Conservation (phyloP, 2,797 vertebrate genomes). For the Thunnus albacares region DNA sequence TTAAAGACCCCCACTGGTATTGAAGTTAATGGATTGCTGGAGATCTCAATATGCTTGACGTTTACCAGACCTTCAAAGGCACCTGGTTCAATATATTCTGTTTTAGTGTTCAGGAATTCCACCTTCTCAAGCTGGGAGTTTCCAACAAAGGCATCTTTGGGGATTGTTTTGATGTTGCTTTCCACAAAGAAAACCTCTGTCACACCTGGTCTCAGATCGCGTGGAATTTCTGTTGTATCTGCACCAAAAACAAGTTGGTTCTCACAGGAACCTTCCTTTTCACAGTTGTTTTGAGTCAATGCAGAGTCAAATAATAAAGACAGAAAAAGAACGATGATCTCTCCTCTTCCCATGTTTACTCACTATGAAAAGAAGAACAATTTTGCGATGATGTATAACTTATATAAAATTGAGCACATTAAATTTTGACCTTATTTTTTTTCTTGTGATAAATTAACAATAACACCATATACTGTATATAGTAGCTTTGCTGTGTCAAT, state of each 20-base stretch:
- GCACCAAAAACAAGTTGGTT: conserved; percentile 72
- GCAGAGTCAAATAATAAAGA: conserved; percentile 58
- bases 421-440: background rate
- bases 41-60: conserved; percentile 81
- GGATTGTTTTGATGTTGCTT: conserved; percentile 80
- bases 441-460: background rate
- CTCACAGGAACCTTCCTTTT: background rate
- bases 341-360: conserved; percentile 57
- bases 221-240: conserved; percentile 76
- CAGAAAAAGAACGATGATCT: conserved; percentile 61
- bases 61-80: conserved; percentile 86
- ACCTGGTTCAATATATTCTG: conserved; percentile 79
- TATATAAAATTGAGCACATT: background rate
- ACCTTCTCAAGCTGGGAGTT: conserved; percentile 81
- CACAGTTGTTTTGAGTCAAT: conserved; percentile 25
- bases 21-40: conserved; percentile 69
- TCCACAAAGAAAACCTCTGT: conserved; percentile 83
- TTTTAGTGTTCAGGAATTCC: conserved; percentile 80
- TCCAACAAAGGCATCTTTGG: conserved; percentile 79
- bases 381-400: background rate
- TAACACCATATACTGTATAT: background rate
- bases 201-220: conserved; percentile 53
- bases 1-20: conserved; percentile 83
- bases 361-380: conserved; percentile 43
- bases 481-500: background rate